A percentile compares a stretch with the other conserved stretches of the same genome.
Evolutionary conservation across 2,888 invertebrate genomes (phyloP).

Genomic region (Sphaerophoria rueppellii): DNA sequence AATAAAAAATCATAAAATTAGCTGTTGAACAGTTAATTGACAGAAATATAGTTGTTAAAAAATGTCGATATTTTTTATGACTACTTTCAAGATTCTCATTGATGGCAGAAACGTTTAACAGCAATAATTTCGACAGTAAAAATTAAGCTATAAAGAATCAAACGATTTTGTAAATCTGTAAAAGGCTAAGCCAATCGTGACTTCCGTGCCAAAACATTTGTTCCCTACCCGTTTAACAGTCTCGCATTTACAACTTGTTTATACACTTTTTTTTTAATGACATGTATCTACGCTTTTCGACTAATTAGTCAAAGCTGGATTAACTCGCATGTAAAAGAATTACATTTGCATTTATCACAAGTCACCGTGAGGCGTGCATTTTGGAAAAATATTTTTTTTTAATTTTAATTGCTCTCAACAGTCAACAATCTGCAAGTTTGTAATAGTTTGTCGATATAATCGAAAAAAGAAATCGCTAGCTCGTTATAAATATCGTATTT

Average conservation of each 20-base stretch:
- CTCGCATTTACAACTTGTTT: not conserved
- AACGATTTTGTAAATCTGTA: not conserved
- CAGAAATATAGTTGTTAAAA: no score
- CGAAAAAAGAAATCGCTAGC: constrained; percentile 1
- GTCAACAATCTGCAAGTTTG: constrained; percentile 5
- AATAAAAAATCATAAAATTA: not conserved
- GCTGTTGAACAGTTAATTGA: not conserved
- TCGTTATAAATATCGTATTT: constrained; percentile 1
- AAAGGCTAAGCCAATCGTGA: not conserved
- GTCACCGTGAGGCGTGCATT: not conserved
- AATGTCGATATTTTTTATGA: no score
- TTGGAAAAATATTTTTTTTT: not conserved
- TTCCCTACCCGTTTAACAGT: not conserved
- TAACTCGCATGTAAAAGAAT: constrained; percentile 8
- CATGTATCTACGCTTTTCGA: not conserved
- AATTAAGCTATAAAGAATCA: not conserved
- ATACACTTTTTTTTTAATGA: not conserved
- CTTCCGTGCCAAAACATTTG: not conserved
- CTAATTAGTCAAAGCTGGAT: constrained; percentile 20
- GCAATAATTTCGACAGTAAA: not conserved
- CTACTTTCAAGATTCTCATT: no score
- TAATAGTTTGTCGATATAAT: not conserved
- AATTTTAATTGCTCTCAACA: constrained; percentile 25
- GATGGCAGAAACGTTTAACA: not conserved
- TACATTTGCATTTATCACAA: constrained; percentile 20